Evolutionary conservation across 2,888 invertebrate genomes (phyloP).

Genomic region (Ophonus ardosiacus): DNA sequence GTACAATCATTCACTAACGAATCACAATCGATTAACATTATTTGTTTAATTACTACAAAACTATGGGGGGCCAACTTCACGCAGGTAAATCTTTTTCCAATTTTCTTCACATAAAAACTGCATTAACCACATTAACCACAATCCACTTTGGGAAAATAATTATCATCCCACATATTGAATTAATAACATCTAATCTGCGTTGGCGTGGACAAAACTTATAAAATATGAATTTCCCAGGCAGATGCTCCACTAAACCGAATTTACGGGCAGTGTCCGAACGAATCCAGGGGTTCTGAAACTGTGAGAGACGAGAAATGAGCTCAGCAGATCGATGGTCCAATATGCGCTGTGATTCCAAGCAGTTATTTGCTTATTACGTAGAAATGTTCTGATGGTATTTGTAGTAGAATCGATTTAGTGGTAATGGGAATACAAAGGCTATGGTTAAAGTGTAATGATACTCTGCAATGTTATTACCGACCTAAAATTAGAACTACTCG

Average conservation of each 20-base stretch:
- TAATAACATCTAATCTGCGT: slow-evolving; percentile 59
- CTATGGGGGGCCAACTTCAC: too few species aligned
- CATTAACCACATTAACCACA: background rate
- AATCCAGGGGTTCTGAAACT: slow-evolving; percentile 62
- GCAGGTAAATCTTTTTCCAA: background rate
- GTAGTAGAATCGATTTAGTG: slow-evolving; percentile 27
- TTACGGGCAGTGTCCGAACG: slow-evolving; percentile 66
- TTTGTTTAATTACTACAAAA: too few species aligned
- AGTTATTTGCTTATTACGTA: slow-evolving; percentile 2
- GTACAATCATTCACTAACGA: too few species aligned
- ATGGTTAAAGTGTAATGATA: slow-evolving; percentile 33
- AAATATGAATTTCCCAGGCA: slow-evolving; percentile 70
- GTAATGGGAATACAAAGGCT: slow-evolving; percentile 31
- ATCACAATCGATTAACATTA: too few species aligned
- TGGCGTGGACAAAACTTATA: slow-evolving; percentile 66
- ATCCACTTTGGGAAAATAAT: slow-evolving; percentile 36
- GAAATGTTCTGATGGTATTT: slow-evolving; percentile 1
- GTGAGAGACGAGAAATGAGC: background rate
- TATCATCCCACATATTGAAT: slow-evolving; percentile 46
- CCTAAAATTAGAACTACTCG: slow-evolving; percentile 6
- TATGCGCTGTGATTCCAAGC: background rate
- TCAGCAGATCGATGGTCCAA: background rate
- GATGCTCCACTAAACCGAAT: slow-evolving; percentile 69
- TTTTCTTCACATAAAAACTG: background rate
- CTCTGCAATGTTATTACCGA: slow-evolving; percentile 2